phyloP scores from a whole-genome alignment of 2,888 invertebrate genomes.

The Arctia plantaginis region DNA sequence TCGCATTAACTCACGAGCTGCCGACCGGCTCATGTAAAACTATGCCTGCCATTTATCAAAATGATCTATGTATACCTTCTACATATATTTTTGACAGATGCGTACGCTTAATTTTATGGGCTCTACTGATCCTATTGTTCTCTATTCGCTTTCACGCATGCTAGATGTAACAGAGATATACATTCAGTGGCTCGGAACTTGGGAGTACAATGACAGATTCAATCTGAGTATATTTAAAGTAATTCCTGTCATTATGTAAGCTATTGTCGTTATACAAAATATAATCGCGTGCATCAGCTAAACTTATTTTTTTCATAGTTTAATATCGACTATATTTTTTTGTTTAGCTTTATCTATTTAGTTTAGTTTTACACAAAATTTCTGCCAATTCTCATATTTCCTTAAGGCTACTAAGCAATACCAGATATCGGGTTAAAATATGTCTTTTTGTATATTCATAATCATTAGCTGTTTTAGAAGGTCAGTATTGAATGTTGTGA shows the following conservation, averaged over 20 bases:
- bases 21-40: slow-evolving; percentile 16
- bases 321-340: background rate
- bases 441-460: background rate
- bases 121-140: slow-evolving; percentile 53
- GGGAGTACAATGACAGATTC: slow-evolving; percentile 53
- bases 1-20: background rate
- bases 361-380: background rate
- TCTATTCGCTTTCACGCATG: slow-evolving; percentile 56
- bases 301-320: background rate
- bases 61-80: slow-evolving; percentile 33
- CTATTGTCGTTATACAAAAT: slow-evolving; percentile 18
- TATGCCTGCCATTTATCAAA: slow-evolving; percentile 36
- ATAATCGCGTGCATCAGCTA: background rate
- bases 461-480: background rate
- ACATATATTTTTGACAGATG: slow-evolving; percentile 33
- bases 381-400: background rate
- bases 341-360: background rate
- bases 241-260: slow-evolving; percentile 32
- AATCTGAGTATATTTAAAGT: slow-evolving; percentile 27
- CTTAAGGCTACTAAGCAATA: background rate
- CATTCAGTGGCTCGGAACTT: slow-evolving; percentile 40
- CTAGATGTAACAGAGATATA: slow-evolving; percentile 48
- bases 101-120: slow-evolving; percentile 36
- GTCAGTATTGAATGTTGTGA: background rate
- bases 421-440: background rate